These are phyloP conservation scores for Threskiornis aethiopicus DNA, from an alignment of 2,797 vertebrate species.

Conservation along the genomic window DNA sequence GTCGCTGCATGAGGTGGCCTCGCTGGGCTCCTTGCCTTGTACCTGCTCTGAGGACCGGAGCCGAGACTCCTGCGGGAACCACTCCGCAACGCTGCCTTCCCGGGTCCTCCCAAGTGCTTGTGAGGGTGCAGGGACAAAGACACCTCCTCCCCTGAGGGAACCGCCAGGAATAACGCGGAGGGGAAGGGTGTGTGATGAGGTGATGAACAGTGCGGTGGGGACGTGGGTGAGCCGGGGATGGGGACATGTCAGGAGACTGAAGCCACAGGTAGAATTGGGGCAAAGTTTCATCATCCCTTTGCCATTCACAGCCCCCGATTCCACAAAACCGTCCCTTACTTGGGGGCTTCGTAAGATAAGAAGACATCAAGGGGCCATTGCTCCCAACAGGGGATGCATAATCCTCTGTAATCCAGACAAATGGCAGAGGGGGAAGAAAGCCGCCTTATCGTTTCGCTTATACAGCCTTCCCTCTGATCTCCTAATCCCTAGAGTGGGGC, in stretches of 20 bases:
- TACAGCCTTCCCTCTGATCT: conserved; percentile 4
- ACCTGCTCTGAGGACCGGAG: neutral
- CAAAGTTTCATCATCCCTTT: neutral
- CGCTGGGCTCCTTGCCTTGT: neutral
- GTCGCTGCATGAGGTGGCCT: conserved; percentile 12
- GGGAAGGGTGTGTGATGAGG: neutral
- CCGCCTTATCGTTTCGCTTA: neutral
- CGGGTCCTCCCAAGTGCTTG: neutral
- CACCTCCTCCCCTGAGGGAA: neutral
- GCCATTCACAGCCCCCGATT: neutral
- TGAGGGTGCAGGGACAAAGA: neutral
- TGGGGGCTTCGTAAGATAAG: neutral
- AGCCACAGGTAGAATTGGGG: neutral
- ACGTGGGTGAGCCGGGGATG: neutral
- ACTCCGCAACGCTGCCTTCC: neutral
- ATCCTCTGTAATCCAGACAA: neutral
- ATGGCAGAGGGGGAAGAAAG: neutral
- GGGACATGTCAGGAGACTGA: neutral
- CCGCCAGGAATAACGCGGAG: neutral
- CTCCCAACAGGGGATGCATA: neutral
- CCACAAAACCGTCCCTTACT: neutral
- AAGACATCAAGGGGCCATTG: neutral
- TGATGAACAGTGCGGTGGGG: neutral
- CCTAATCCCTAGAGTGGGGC: neutral
- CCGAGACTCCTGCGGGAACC: neutral